These are phyloP conservation scores for Axinella damicornis DNA, from an alignment of 37 sponge, comb jelly and placozoan genomes.

Conservation along the genomic window DNA sequence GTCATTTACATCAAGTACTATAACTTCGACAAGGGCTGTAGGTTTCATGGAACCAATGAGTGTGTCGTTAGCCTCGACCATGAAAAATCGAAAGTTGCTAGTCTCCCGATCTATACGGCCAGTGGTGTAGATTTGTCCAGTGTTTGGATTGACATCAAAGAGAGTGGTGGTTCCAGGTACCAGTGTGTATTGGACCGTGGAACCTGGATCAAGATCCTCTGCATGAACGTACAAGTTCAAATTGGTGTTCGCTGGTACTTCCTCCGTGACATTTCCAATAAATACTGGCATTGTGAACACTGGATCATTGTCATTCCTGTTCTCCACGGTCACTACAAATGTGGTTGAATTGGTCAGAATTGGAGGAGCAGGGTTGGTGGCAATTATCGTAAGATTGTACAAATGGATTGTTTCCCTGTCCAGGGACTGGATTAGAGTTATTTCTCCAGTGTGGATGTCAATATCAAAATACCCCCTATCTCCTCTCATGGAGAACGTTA, in stretches of 20 bases:
- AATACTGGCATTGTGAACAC: background rate
- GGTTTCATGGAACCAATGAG: background rate
- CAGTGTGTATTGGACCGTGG: slow-evolving; percentile 5
- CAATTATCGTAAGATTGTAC: slow-evolving; percentile 21
- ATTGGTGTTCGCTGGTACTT: background rate
- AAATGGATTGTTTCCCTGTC: background rate
- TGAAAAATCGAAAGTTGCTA: background rate
- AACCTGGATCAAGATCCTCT: slow-evolving; percentile 7
- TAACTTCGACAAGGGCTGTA: slow-evolving; percentile 8
- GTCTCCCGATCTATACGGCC: slow-evolving; percentile 27
- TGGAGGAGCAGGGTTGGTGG: slow-evolving; percentile 19
- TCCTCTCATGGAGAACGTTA: slow-evolving; percentile 1
- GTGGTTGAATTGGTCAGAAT: background rate
- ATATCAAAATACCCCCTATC: slow-evolving; percentile 48
- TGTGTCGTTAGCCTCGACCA: slow-evolving; percentile 19
- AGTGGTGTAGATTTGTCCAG: slow-evolving; percentile 22
- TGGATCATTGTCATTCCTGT: slow-evolving; percentile 54
- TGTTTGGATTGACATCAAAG: slow-evolving; percentile 27
- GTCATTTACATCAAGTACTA: slow-evolving; percentile 36
- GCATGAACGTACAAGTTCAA: slow-evolving; percentile 1
- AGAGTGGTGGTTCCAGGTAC: background rate
- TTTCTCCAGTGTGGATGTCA: slow-evolving; percentile 16
- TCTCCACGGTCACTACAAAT: slow-evolving; percentile 8
- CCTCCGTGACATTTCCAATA: slow-evolving; percentile 17
- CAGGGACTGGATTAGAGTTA: slow-evolving; percentile 10